Base-by-base conservation (phyloP, 2,888 invertebrate genomes). In the Quadroppia sp. region DNA sequence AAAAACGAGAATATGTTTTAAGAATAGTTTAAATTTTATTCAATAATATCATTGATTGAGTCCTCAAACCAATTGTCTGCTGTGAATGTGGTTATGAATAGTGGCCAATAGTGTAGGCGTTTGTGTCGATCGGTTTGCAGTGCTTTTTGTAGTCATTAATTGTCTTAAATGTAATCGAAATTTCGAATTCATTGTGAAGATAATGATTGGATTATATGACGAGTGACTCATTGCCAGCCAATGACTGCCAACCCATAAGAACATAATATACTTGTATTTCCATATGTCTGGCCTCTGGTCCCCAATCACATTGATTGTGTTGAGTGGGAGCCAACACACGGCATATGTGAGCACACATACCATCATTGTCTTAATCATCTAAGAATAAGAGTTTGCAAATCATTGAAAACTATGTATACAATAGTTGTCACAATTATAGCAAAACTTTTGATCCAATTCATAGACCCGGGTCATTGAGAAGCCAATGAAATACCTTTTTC, bases 181-280 rank as follows among this genome's bases (percentile, higher is more conserved):
- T 74, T 90, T 86, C 15, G 88, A 87, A 82, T 92, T 93, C 91
- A 92, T 91, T 84, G 89, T 90, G 83, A 90, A 89, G 82, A 92
- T 92, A 80, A 92, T 92, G 79, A 92, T 87, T 40, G 92, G 92
- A 82, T 92, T 92, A 85, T 91, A 91, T 83, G 42, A 42, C 23
- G 67, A 36, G 53, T 92, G 92, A 0, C 91, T 91, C 91, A 92
- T 92, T 71, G 92, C 90, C 77, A 92, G 85, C 88, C 90, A 91
- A 83, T 92, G 91, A 79, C 89, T 86, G 30, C 87, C 87, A 81
- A 90, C 89, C 89, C 89, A 92, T 75, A 89, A 84, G 82, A 89
- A 90, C 0, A 88, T 88, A 82, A 89, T 84, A 17, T 87, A 87
- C 0, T 85, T 84, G 88, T 89, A 89, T 45, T 83, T 81, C 17